A percentile compares a stretch with the other conserved stretches of the same genome.
Evolutionary conservation across 2,888 invertebrate genomes (phyloP).

Genomic region (Conomelus anceps): DNA sequence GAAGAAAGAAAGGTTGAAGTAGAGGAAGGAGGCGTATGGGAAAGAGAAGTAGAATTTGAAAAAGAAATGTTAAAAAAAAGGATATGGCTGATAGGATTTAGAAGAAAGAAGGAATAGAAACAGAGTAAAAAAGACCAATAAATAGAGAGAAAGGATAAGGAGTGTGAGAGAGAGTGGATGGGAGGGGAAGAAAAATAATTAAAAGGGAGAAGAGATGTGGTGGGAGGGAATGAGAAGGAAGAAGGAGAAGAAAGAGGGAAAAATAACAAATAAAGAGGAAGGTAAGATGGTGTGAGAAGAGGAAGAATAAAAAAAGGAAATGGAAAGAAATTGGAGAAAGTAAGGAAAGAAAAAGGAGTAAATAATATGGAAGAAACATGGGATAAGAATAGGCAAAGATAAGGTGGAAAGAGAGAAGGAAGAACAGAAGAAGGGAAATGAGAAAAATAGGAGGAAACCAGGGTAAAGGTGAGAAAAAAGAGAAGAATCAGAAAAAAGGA

Average conservation of each 20-base stretch:
- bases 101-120: background rate
- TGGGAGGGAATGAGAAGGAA: background rate
- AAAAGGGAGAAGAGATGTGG: background rate
- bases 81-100: too few relatives aligned
- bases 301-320: background rate
- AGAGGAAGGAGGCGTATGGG: too few relatives aligned
- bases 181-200: background rate
- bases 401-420: background rate
- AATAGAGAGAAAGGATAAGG: background rate
- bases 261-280: background rate
- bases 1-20: too few relatives aligned
- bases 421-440: background rate
- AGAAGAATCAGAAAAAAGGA: too few relatives aligned
- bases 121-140: too few relatives aligned
- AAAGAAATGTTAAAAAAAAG: too few relatives aligned
- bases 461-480: too few relatives aligned
- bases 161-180: background rate
- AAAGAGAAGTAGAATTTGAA: too few relatives aligned
- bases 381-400: too few relatives aligned
- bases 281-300: background rate
- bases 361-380: too few relatives aligned
- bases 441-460: too few relatives aligned
- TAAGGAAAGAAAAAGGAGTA: background rate
- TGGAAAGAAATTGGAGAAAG: background rate
- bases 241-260: background rate